A percentile compares a stretch with the other conserved stretches of the same genome.
Evolutionary conservation across 2,113 vertebrate genomes (phyloP).

Genomic region (Mola mola): DNA sequence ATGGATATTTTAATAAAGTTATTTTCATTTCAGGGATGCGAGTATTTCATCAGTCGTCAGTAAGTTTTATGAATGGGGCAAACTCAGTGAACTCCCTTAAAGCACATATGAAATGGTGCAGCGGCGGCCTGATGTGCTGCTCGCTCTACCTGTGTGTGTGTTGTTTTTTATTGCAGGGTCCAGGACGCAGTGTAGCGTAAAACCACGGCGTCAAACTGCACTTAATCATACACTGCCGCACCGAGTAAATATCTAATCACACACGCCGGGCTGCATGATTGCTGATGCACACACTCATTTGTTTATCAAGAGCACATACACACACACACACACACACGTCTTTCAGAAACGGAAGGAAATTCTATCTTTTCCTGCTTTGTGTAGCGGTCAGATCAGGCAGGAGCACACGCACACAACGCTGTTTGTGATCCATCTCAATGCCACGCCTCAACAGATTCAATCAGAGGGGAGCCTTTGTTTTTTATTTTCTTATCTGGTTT

Average conservation of each 20-base stretch:
- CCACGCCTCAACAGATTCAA: constrained; percentile 83
- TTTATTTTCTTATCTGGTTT: constrained; percentile 61
- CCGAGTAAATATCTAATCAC: constrained; percentile 72
- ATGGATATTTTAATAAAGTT: too few species aligned
- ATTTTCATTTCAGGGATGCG: constrained; percentile 1
- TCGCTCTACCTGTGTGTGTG: constrained; percentile 47
- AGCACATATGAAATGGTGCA: constrained; percentile 21
- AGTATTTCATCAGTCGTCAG: constrained; percentile 18
- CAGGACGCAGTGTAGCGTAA: constrained; percentile 57
- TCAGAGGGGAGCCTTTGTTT: constrained; percentile 76
- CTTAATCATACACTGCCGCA: constrained; percentile 76
- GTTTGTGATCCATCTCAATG: constrained; percentile 80
- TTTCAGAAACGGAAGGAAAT: constrained; percentile 42
- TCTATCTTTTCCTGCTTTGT: constrained; percentile 65
- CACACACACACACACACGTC: constrained; percentile 23
- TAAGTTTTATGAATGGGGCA: constrained; percentile 4
- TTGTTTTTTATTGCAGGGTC: constrained; percentile 56
- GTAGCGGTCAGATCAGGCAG: constrained; percentile 32
- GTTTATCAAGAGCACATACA: constrained; percentile 49
- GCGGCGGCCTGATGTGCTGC: constrained; percentile 8
- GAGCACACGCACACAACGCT: constrained; percentile 46
- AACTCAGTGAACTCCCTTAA: constrained; percentile 13
- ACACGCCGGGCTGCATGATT: constrained; percentile 65
- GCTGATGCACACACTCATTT: constrained; percentile 63
- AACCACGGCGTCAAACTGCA: constrained; percentile 68